Base-by-base conservation (phyloP, 2,888 invertebrate species). In the Xanthia icteritia region DNA sequence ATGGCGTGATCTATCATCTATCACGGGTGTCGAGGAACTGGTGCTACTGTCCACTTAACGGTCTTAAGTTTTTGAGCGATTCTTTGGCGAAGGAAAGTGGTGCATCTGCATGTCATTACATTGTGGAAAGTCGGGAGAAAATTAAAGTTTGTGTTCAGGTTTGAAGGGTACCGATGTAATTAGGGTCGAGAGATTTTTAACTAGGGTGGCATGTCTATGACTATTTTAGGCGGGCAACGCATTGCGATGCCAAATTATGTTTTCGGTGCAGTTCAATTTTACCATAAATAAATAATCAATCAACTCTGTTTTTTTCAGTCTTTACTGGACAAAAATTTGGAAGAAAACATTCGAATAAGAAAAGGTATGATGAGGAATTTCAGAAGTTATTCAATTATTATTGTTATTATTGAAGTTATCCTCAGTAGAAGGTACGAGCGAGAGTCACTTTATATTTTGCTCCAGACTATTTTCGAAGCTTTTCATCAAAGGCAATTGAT, bases 1-100 rank as follows among this genome's bases (percentile, higher is more conserved):
- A 89, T 89, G 87, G 83, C 73, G 80, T 77, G 84, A 89, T 89
- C 84, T 80, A 89, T 88, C 89, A 88, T 88, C 85, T 79, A 88
- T 84, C 76, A 81, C 66, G 60, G 67, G 67, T 84, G 83, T 86
- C 71, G 61, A 66, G 80, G 63, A 82, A 75, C 77, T 68, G 79
- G 45, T 74, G 79, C 66, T 79, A 39, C 73, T 76, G 82, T 79
- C 88, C 82, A 81, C 73, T 75, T 77, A 77, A 70, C 66, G 78
- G 61, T 80, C 77, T 77, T 85, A 81, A 86, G 82, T 84, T 87
- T 86, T 83, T 77, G 61, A 76, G 48, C 56, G 31, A 68, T 70
- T 75, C 72, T 73, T 75, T 20, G 42, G 13, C 20, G n/a, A 45
- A 60, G 61, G 27, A 51, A 45, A 69, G 54, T 64, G 80, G 27